These are phyloP conservation scores for Sepiola atlantica DNA, from an alignment of 2,888 invertebrate species.

Conservation along the genomic window DNA sequence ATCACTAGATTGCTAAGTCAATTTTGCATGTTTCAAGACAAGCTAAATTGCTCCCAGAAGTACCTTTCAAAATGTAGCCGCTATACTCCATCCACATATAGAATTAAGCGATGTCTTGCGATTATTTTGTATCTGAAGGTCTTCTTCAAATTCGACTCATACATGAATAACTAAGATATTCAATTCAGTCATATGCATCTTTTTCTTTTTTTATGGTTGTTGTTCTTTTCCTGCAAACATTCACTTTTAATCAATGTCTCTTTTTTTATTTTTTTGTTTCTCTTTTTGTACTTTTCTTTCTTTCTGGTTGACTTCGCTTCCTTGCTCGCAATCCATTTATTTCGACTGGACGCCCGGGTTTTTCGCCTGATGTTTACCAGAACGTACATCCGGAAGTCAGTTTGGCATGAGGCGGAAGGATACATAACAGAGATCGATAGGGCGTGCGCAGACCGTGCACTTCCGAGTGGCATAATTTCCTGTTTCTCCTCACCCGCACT, in stretches of 20 bases:
- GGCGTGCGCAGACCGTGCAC: conserved; percentile 32
- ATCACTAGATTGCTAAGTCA: too few relatives aligned
- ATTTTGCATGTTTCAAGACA: too few relatives aligned
- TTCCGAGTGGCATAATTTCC: conserved; percentile 13
- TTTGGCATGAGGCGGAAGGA: background rate
- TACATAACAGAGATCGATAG: conserved; percentile 32
- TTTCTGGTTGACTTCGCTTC: background rate
- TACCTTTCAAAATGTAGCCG: too few relatives aligned
- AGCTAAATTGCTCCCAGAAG: too few relatives aligned
- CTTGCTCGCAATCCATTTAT: background rate
- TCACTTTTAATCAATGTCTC: conserved; percentile 1
- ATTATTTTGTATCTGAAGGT: too few relatives aligned
- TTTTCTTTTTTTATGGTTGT: background rate
- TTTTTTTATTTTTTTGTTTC: too few relatives aligned
- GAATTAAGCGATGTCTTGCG: too few relatives aligned
- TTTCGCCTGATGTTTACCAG: conserved; percentile 21
- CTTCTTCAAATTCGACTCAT: too few relatives aligned
- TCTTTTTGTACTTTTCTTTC: too few relatives aligned
- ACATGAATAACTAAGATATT: too few relatives aligned
- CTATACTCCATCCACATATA: too few relatives aligned
- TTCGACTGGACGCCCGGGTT: background rate
- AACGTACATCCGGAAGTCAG: conserved; percentile 18
- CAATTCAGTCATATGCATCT: background rate
- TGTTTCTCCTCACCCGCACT: background rate
- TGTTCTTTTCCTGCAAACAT: background rate